These are phyloP conservation scores for Sisyra terminalis DNA, from an alignment of 2,888 invertebrate species.

Conservation along the genomic window DNA sequence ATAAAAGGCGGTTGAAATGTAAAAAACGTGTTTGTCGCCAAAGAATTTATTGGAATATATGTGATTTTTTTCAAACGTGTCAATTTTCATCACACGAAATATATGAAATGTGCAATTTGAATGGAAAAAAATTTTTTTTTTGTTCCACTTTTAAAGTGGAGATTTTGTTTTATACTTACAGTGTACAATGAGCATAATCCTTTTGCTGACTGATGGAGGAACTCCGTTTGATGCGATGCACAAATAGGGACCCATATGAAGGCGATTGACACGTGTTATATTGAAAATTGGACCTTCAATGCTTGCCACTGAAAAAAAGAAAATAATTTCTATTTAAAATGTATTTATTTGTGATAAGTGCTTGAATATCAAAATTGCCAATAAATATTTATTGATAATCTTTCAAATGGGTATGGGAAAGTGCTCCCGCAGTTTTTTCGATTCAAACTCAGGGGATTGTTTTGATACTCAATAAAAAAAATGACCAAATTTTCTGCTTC, in stretches of 20 bases:
- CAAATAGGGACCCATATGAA: conserved; percentile 66
- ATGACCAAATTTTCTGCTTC: too few species aligned
- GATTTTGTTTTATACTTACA: conserved; percentile 38
- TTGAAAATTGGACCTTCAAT: conserved; percentile 50
- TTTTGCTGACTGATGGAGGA: conserved; percentile 76
- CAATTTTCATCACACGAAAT: background rate
- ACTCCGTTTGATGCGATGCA: conserved; percentile 73
- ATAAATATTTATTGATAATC: too few species aligned
- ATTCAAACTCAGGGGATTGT: too few species aligned
- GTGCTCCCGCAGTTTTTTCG: too few species aligned
- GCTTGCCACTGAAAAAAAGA: conserved; percentile 35
- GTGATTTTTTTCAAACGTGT: too few species aligned
- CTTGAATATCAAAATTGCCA: background rate
- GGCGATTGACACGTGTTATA: conserved; percentile 50
- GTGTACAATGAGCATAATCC: conserved; percentile 70
- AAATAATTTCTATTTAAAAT: background rate
- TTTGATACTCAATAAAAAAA: too few species aligned
- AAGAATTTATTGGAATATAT: too few species aligned
- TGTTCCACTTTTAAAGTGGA: too few species aligned
- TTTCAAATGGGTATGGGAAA: too few species aligned
- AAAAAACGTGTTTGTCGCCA: too few species aligned
- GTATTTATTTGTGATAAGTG: too few species aligned
- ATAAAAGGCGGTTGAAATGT: too few species aligned
- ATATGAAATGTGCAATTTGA: background rate
- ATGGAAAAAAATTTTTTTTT: background rate